Evolutionary conservation across 2,888 invertebrate genomes (phyloP), one percentile per base, ranked within the genome.

Genomic region (Ellobium chinense): DNA sequence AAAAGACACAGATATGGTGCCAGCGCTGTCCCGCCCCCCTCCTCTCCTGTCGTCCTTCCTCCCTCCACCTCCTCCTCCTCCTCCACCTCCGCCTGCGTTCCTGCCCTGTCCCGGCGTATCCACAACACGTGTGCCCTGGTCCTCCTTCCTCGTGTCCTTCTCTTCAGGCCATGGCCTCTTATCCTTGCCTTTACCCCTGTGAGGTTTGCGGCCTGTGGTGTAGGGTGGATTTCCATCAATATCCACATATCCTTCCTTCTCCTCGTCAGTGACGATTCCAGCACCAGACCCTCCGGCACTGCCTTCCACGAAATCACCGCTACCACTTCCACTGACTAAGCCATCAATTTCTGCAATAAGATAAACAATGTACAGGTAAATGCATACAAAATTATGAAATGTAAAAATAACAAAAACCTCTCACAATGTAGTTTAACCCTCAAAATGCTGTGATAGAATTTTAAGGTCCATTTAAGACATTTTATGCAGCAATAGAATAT

Each of bases 341-440:
- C 81, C 84, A 14, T 84, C 85, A 46, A 85, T 83, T 63, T 84
- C 84, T 86, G 79, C 12, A 81, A 62, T 7, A 66, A 46, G 46
- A 12, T 12, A 12, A 12, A 46, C 18, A 46, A 46, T 46, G n/a
- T n/a, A n/a, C n/a, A n/a, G n/a, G n/a, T n/a, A n/a, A n/a, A n/a
- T n/a, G n/a, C n/a, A n/a, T n/a, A n/a, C n/a, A n/a, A n/a, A n/a
- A n/a, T n/a, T n/a, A n/a, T n/a, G n/a, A n/a, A n/a, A n/a, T n/a
- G n/a, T n/a, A n/a, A n/a, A n/a, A n/a, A n/a, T n/a, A n/a, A n/a
- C n/a, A n/a, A n/a, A n/a, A n/a, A n/a, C n/a, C n/a, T n/a, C n/a
- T n/a, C n/a, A n/a, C n/a, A n/a, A n/a, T n/a, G n/a, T n/a, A n/a
- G n/a, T n/a, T n/a, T n/a, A n/a, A n/a, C n/a, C n/a, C n/a, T n/a